Evolutionary conservation across 2,888 invertebrate species (phyloP).

Genomic region (Trimorus sp.): DNA sequence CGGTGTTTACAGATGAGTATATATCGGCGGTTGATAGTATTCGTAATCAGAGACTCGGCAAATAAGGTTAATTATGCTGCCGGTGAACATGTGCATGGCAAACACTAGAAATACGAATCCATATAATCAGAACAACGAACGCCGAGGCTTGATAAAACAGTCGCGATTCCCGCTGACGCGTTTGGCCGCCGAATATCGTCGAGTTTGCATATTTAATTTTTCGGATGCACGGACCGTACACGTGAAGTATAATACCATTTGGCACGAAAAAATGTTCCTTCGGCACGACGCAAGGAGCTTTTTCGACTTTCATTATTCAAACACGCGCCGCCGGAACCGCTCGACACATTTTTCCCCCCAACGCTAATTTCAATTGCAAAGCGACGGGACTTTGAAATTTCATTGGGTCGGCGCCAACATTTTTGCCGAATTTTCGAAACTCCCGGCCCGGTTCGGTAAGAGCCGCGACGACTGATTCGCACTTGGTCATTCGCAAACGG

Average conservation of each 20-base stretch:
- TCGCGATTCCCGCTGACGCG: conserved; percentile 57
- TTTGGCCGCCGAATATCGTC: conserved; percentile 58
- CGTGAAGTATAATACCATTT: conserved; percentile 58
- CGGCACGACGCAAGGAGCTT: neutral
- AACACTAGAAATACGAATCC: conserved; percentile 73
- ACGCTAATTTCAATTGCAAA: conserved; percentile 55
- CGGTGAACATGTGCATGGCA: conserved; percentile 66
- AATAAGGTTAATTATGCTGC: conserved; percentile 78
- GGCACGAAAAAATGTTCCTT: conserved; percentile 38
- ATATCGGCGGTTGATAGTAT: conserved; percentile 57
- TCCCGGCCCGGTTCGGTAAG: too few species aligned
- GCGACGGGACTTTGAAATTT: conserved; percentile 32
- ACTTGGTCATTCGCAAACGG: too few species aligned
- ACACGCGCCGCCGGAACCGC: neutral
- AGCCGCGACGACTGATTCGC: too few species aligned
- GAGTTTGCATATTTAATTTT: conserved; percentile 63
- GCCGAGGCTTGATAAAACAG: conserved; percentile 68
- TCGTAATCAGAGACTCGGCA: conserved; percentile 77
- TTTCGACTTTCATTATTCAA: conserved; percentile 53
- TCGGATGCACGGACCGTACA: conserved; percentile 43
- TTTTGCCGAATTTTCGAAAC: too few species aligned
- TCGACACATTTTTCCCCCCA: conserved; percentile 42
- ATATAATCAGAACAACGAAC: conserved; percentile 73
- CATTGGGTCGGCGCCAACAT: too few species aligned
- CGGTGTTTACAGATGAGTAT: conserved; percentile 54